These are phyloP conservation scores for Unio delphinus DNA, from an alignment of 2,888 invertebrate genomes.

Conservation along the genomic window DNA sequence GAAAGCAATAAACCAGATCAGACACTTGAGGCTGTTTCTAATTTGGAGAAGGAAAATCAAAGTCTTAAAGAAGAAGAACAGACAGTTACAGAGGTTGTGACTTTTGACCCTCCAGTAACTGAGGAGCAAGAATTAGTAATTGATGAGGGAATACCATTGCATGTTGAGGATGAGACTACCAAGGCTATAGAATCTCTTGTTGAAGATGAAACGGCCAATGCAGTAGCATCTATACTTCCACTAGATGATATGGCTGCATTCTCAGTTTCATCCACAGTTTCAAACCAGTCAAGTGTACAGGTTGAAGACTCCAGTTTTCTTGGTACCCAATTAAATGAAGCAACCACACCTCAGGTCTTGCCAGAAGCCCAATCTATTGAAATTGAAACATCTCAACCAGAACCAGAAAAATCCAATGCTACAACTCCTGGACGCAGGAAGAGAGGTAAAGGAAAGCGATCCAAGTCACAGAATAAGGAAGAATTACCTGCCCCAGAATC, in stretches of 20 bases:
- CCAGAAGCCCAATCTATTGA: constrained; percentile 16
- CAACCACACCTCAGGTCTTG: constrained; percentile 27
- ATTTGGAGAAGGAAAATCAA: constrained; percentile 23
- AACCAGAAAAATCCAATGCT: constrained; percentile 26
- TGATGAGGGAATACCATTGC: constrained; percentile 40
- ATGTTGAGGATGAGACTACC: constrained; percentile 43
- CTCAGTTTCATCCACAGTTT: constrained; percentile 26
- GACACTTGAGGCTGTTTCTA: constrained; percentile 28
- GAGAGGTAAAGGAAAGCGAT: constrained; percentile 22
- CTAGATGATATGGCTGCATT: constrained; percentile 23
- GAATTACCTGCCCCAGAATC: no score
- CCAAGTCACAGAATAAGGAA: constrained; percentile 24
- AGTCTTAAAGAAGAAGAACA: constrained; percentile 21
- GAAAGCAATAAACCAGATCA: constrained; percentile 1
- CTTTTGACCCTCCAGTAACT: constrained; percentile 32
- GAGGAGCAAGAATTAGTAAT: constrained; percentile 41
- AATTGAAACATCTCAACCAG: constrained; percentile 17
- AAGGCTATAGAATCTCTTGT: constrained; percentile 35
- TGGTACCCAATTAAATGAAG: not conserved
- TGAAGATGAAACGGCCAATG: constrained; percentile 35
- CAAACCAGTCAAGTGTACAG: no score
- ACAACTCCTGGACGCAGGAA: constrained; percentile 15
- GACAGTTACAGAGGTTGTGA: constrained; percentile 22
- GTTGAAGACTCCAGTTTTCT: no score
- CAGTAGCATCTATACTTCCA: constrained; percentile 33